Base-by-base conservation (phyloP, 2,797 vertebrate genomes). In the Eremophila alpestris region DNA sequence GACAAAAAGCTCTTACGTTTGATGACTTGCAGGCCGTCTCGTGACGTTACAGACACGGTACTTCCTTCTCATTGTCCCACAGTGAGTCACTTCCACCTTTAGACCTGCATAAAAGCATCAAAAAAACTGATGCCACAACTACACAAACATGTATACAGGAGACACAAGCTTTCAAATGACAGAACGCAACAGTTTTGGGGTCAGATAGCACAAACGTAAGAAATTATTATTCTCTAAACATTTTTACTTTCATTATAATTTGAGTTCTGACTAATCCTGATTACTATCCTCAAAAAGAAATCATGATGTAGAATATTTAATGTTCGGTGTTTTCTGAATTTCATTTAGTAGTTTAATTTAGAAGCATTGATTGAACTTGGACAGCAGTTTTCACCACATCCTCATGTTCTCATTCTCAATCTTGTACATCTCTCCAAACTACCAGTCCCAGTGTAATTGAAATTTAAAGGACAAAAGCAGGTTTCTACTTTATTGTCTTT, bases 81-180 rank as follows among this genome's bases (percentile, higher is more conserved):
- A 99, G 98, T 99, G 99, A 92, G 99, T 99, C 98, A 99, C 99
- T 98, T 99, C 99, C 97, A 99, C 99, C 98, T 99, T 99, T 82
- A 99, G 98, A 98, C 99, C 99, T 99, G 97, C 96, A 68, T 34
- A 59, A 69, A 94, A 84, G 54, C 65, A 97, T 77, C n/a, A 84
- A 96, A 94, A 96, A 96, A 79, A 36, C 38, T 8, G 17, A 90
- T 63, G 55, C 90, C 91, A 87, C 2, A 70, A 34, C 78, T 43
- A 78, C 52, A 63, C 45, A 49, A 93, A 71, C 52, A 69, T 7
- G 16, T 43, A 6, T 68, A 67, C 30, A 38, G 63, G 18, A 80
- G 23, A 73, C 22, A 78, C 9, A 4, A 34, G 22, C 43, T 45
- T 82, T 59, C 87, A 40, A 22, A 13, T 6, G 55, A 52, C 0